Evolutionary conservation across 2,797 vertebrate genomes (phyloP).

Genomic region (Eleutherodactylus coqui): DNA sequence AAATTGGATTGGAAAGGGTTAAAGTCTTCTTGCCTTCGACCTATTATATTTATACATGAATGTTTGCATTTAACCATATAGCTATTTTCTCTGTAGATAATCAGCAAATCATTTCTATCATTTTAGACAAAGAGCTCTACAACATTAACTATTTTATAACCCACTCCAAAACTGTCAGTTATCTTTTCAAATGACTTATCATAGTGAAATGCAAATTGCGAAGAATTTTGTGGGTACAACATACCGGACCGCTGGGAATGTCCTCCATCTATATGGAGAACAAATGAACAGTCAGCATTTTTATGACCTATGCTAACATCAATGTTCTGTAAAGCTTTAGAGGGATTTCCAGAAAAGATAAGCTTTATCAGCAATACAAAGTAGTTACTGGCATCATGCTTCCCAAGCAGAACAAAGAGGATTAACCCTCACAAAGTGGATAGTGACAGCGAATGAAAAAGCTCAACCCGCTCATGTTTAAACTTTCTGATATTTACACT

Average conservation of each 20-base stretch:
- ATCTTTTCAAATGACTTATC: not conserved
- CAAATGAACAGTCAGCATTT: conserved; percentile 67
- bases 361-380: conserved; percentile 72
- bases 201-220: not conserved
- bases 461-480: conserved; percentile 64
- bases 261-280: not conserved
- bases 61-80: not conserved
- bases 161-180: not conserved
- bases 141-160: not conserved
- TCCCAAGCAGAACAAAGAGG: conserved; percentile 71
- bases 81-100: not conserved
- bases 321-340: conserved; percentile 67
- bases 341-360: conserved; percentile 72
- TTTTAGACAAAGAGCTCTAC: not conserved
- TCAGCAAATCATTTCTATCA: not conserved
- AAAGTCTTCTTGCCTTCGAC: too few relatives aligned
- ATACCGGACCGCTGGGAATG: conserved; percentile 12
- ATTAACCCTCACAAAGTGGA: conserved; percentile 66
- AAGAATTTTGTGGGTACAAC: not conserved
- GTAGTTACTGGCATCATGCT: conserved; percentile 68
- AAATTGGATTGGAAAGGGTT: too few relatives aligned
- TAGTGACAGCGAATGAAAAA: conserved; percentile 64
- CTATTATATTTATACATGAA: too few relatives aligned
- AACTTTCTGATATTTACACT: conserved; percentile 3
- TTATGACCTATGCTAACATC: conserved; percentile 64